Base-by-base conservation (phyloP, 2,888 invertebrate species). In the Elmis aenea region DNA sequence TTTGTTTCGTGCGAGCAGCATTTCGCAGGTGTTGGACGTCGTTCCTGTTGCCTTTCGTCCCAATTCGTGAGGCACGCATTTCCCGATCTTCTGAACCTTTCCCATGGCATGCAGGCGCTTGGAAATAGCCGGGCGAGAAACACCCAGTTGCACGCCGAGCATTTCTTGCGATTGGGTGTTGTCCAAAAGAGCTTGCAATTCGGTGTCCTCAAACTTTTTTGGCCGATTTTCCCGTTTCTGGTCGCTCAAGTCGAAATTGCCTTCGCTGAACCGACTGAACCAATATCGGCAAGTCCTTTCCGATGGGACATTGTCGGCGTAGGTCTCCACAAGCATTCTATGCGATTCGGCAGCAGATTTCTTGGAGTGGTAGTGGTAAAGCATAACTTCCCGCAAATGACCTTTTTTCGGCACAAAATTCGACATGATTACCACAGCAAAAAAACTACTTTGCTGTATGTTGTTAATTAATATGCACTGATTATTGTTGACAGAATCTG, bases 91-190 rank as follows among this genome's bases (percentile, higher is more conserved):
- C 27, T 46, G 36, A 20, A 53, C 45, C 36, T 47, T 51, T 45
- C 45, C 50, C 44, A 56, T 48, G 8, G 42, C 46, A 39, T 44
- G 40, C 35, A 55, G 45, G 38, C 50, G n/a, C n/a, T n/a, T n/a
- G n/a, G n/a, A n/a, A n/a, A n/a, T n/a, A n/a, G n/a, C n/a, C n/a
- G n/a, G n/a, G n/a, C n/a, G n/a, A n/a, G n/a, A n/a, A n/a, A n/a
- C n/a, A n/a, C n/a, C n/a, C n/a, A n/a, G n/a, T n/a, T n/a, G n/a
- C n/a, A n/a, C n/a, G n/a, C n/a, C n/a, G n/a, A n/a, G n/a, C n/a
- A n/a, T n/a, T 38, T 36, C 25, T 18, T 21, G 13, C 22, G 18
- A 5, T 35, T 35, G 35, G 15, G 13, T 10, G 5, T 32, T 30
- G 5, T 20, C 16, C 14, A 36, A 20, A 23, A n/a, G 9, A n/a